Percentiles rank a stretch among this genome's conserved stretches.
These are phyloP conservation scores for Ceryle rudis DNA, from an alignment of 2,797 vertebrate genomes.

Conservation along the genomic window DNA sequence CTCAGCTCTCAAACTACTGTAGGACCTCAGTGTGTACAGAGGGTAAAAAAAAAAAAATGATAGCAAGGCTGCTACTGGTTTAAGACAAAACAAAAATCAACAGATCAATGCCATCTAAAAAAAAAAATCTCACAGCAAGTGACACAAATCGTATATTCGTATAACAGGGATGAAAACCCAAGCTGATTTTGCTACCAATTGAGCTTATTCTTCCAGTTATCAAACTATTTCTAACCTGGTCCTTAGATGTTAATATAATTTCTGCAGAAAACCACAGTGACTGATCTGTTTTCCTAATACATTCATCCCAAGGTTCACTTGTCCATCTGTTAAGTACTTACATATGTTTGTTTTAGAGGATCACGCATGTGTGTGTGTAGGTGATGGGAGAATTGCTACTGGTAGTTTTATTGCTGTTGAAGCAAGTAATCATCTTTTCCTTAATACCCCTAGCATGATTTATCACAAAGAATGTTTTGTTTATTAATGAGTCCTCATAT, in stretches of 20 bases:
- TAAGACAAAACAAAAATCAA: constrained; percentile 1
- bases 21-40: neutral
- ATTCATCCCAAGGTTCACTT: constrained; percentile 66
- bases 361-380: neutral
- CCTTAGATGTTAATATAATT: constrained; percentile 4
- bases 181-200: neutral
- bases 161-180: neutral
- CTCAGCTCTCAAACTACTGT: neutral
- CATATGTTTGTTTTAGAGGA: constrained; percentile 35
- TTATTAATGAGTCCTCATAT: constrained; percentile 70
- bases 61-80: neutral
- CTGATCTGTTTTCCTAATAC: constrained; percentile 47
- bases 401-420: constrained; percentile 67
- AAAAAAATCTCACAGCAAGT: neutral
- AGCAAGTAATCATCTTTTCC: constrained; percentile 70
- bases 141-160: neutral
- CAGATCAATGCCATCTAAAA: neutral
- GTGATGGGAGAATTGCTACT: constrained; percentile 64
- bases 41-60: neutral
- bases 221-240: neutral
- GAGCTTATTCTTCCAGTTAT: neutral
- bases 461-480: constrained; percentile 62
- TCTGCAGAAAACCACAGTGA: neutral
- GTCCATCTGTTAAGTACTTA: constrained; percentile 75
- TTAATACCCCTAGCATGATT: constrained; percentile 69